Conservation (phyloP, 2,888 invertebrate genomes). For the Andricus curvator region DNA sequence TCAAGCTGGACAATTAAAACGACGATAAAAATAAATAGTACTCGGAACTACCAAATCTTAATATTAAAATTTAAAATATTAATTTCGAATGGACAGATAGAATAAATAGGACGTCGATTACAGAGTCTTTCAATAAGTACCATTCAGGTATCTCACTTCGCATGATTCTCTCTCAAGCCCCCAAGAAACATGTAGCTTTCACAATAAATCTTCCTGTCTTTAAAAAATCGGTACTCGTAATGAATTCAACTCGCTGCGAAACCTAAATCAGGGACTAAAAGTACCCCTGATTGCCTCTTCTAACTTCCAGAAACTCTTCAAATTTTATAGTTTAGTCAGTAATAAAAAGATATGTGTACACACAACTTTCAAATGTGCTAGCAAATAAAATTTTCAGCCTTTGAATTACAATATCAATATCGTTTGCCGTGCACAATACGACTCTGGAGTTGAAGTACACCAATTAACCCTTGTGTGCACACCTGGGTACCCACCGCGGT, state of each 20-base stretch:
- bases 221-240: slow-evolving; percentile 1
- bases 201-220: not conserved
- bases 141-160: not conserved
- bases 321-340: slow-evolving; percentile 1
- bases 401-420: slow-evolving; percentile 27
- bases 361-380: slow-evolving; percentile 43
- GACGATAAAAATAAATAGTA: slow-evolving; percentile 26
- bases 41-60: not conserved
- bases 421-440: slow-evolving; percentile 18
- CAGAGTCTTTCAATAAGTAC: not conserved
- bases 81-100: not conserved
- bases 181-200: slow-evolving; percentile 6
- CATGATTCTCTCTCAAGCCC: not conserved
- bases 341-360: slow-evolving; percentile 54
- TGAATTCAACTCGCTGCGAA: not conserved
- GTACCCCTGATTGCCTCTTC: not conserved
- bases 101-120: slow-evolving; percentile 9
- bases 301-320: not conserved
- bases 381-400: slow-evolving; percentile 39
- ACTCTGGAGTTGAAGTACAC: slow-evolving; percentile 5
- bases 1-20: slow-evolving; percentile 6
- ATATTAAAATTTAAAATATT: not conserved
- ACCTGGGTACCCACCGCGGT: too few relatives aligned
- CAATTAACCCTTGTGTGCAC: not conserved
- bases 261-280: not conserved